Base-by-base conservation (phyloP, 2,797 vertebrate genomes). In the Aplochiton taeniatus region DNA sequence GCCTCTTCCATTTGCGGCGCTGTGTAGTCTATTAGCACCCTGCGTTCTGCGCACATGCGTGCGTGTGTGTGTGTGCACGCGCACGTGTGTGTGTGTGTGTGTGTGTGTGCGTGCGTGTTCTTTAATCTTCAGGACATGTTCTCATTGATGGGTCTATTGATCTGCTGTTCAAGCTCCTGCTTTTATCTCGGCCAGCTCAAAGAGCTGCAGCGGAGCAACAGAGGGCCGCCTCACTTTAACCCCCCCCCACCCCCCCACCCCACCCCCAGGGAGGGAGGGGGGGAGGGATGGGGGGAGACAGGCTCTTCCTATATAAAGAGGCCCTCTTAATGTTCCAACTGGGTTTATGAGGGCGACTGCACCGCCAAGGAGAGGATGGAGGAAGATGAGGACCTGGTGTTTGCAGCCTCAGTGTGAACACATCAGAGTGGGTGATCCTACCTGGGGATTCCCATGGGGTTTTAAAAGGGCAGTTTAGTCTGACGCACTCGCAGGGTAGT, bases 101-200 rank as follows among this genome's bases (percentile, higher is more conserved):
- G 17, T 11, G 52, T 11, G 52, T 52, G 50, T 17, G 16, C 16
- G 50, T 53, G n/a, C 11, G 16, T 74, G 85, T 86, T 88, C 92
- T 93, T 93, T 93, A 93, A 93, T 93, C 91, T 93, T 88, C 74
- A 78, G 82, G 82, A 89, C 81, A 85, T 89, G 90, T 87, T 90
- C 80, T 85, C 85, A 93, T 91, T 91, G 90, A 92, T 89, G 85
- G 84, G 63, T 48, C 79, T 87, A 92, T 92, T 87, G 90, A 93
- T 93, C 85, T 90, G 87, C 90, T 92, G 90, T 89, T 85, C 87
- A 76, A 63, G 78, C 82, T 66, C 82, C 77, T 76, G 84, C 91
- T 93, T 93, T 93, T 86, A 93, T 93, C 92, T 92, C 83, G 53
- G 75, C 58, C 76, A 86, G 85, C 90, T 88, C 87, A 90, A 90